Conservation (phyloP, 2,113 vertebrate species). For the Chloropsis cyanopogon region DNA sequence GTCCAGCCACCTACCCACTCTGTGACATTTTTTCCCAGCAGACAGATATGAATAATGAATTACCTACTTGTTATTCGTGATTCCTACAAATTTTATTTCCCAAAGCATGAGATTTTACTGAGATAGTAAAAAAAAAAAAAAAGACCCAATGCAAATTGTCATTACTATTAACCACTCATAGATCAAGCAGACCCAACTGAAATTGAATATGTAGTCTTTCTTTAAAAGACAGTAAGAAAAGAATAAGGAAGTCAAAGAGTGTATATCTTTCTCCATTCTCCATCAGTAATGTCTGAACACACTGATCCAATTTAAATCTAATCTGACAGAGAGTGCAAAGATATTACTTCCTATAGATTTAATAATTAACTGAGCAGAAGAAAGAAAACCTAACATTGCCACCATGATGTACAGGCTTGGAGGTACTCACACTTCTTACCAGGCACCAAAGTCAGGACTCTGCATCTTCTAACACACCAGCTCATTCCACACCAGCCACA, state of each 20-base stretch:
- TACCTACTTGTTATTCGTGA: background rate
- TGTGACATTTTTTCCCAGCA: background rate
- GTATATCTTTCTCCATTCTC: background rate
- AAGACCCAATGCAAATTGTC: background rate
- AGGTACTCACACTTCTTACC: background rate
- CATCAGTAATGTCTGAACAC: background rate
- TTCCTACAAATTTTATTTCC: background rate
- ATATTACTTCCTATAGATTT: background rate
- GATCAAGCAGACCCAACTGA: background rate
- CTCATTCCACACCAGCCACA: background rate
- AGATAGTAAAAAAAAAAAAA: background rate
- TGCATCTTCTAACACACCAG: background rate
- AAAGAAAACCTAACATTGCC: background rate
- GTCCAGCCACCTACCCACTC: background rate
- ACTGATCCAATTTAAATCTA: background rate
- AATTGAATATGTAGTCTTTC: background rate
- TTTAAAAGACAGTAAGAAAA: background rate
- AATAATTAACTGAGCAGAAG: background rate
- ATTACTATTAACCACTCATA: background rate
- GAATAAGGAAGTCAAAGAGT: background rate
- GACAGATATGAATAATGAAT: constrained; percentile 24
- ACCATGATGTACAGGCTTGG: background rate
- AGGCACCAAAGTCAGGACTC: background rate
- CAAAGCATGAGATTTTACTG: background rate
- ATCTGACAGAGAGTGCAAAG: background rate